Evolutionary conservation across 2,797 vertebrate species (phyloP), one percentile per base, ranked within the genome.

Genomic region (Lithobates pipiens): DNA sequence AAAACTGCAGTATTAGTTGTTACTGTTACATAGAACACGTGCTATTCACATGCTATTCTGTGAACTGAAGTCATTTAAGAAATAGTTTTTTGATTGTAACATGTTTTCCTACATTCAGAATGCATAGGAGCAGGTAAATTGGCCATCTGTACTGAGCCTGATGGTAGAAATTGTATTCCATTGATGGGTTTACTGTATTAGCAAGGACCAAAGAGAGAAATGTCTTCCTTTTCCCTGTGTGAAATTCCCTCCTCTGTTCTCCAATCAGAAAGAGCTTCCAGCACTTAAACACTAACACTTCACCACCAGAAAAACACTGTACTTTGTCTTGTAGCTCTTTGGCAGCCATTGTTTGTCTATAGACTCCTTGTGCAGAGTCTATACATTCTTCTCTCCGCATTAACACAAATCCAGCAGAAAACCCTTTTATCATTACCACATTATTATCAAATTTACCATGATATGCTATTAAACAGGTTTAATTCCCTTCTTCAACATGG

Each of bases 401-500:
- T 44, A 44, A 44, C 9, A 44, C 8, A 44, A 44, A 50, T 11
- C 54, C 54, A 61, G 54, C 21, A 23, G 54, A 61, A 61, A 4
- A 61, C 54, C 54, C 54, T 61, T 61, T 34, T 8, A 25, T 71
- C 36, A 42, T 5, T 72, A 42, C 34, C n/a, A 61, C 11, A 25
- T 57, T 29, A 70, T 39, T 29, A 6, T 27, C 39, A 32, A 6
- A 27, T 25, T 39, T 29, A 25, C 29, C 83, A 23, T 4, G 0
- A 0, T 82, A 42, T 80, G 76, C 10, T 70, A 9, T 42, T 57
- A 50, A 46, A 27, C 76, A 90, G 88, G 88, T 84, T 90, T 85
- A 89, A 88, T 90, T 89, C 91, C 90, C 90, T 91, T 90, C 90
- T 90, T 87, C 88, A 79, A 88, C 72, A 46, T 84, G 32, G 50